These are phyloP conservation scores for Sturnira hondurensis DNA, from an alignment of 2,113 vertebrate species.

Conservation along the genomic window DNA sequence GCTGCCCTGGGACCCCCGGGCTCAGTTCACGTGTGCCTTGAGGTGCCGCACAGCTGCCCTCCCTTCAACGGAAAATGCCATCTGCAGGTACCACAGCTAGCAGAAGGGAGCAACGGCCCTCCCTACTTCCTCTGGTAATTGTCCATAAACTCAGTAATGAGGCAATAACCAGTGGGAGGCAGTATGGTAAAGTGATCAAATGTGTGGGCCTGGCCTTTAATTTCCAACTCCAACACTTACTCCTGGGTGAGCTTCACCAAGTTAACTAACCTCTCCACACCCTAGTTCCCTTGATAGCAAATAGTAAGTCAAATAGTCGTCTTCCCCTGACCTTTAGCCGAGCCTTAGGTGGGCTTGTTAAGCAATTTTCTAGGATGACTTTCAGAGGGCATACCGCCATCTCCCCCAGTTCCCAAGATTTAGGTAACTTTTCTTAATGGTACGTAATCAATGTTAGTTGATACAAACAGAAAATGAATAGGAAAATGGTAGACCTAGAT, in stretches of 20 bases:
- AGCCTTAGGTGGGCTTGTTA: neutral
- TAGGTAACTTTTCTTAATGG: conserved; percentile 3
- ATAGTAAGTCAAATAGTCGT: neutral
- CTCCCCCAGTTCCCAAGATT: neutral
- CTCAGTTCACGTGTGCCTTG: neutral
- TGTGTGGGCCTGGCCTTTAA: neutral
- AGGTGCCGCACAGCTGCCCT: conserved; percentile 4
- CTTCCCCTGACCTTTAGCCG: neutral
- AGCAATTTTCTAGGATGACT: neutral
- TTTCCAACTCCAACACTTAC: neutral
- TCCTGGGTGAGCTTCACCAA: neutral
- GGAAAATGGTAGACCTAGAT: neutral
- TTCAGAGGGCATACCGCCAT: neutral
- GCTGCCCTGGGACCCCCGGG: neutral
- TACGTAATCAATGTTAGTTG: neutral
- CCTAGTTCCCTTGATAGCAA: neutral
- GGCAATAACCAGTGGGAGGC: neutral
- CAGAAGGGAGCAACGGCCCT: neutral
- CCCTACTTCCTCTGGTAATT: neutral
- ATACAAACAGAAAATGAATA: neutral
- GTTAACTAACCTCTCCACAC: neutral
- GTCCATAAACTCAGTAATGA: neutral
- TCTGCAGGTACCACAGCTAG: conserved; percentile 19
- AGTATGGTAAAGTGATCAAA: neutral
- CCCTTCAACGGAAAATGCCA: conserved; percentile 51